Evolutionary conservation across 2,113 vertebrate genomes (phyloP).

Genomic region (Passerina amoena): DNA sequence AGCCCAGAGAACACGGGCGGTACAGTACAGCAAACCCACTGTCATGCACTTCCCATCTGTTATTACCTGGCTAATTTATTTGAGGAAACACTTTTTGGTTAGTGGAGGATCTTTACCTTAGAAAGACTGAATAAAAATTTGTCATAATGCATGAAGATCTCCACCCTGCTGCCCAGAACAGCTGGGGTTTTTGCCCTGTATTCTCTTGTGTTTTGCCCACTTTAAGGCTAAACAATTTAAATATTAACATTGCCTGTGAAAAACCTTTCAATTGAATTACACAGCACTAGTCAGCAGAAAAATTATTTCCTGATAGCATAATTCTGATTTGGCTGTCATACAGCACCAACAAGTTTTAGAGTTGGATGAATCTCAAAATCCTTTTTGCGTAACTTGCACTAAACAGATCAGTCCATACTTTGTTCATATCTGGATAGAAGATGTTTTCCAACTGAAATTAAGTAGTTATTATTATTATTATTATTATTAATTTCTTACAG

Average conservation of each 20-base stretch:
- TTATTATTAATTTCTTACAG: neutral
- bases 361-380: neutral
- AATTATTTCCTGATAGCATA: neutral
- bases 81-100: neutral
- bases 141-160: neutral
- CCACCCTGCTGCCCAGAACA: neutral
- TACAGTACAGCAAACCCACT: neutral
- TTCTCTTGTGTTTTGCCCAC: neutral
- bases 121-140: neutral
- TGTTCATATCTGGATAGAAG: neutral
- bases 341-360: neutral
- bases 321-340: neutral
- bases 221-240: neutral
- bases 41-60: neutral
- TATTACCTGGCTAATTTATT: neutral
- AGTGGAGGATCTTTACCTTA: neutral
- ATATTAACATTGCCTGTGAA: neutral
- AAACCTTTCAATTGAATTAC: neutral
- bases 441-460: neutral
- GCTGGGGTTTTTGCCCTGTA: neutral
- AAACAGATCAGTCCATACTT: neutral
- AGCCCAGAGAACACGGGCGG: too few species aligned
- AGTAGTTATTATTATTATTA: too few species aligned
- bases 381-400: neutral
- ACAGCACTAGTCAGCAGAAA: neutral